Base-by-base conservation (phyloP, 2,888 invertebrate species). In the Ctenicera cuprea region DNA sequence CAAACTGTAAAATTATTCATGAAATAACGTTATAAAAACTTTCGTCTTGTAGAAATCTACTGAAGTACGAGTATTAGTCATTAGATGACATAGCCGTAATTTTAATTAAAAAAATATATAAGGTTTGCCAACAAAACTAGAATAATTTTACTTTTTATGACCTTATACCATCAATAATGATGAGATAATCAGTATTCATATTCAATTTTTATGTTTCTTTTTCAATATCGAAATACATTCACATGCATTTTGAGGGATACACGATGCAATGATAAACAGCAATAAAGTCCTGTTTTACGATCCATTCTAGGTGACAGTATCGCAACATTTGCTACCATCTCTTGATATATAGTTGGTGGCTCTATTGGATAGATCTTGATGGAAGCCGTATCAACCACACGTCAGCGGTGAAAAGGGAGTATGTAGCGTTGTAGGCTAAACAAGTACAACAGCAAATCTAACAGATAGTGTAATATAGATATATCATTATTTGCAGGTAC, bases 251-350 rank as follows among this genome's bases (percentile, higher is more conserved):
- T 14, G 3, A 4, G n/a, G 14, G n/a, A 43, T 3, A 43, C 3
- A 41, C n/a, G n/a, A 3, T 38, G n/a, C 16, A 38, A 38, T 62
- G 45, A 45, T 45, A 67, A 54, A 57, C 18, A 54, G 54, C 30
- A 41, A 26, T 45, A 67, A 67, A 67, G 30, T 57, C 26, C 16
- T 67, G 59, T 67, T 67, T 57, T 67, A 57, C 67, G 45, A 57
- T 11, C 59, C 43, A 57, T 57, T 67, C 30, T n/a, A 66, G 57
- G 54, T 57, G 54, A 65, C 64, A 65, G 64, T 48, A 37, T 50
- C 48, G 37, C 64, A 65, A 50, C 48, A 50, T 48, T 50, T 65
- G 20, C 52, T 20, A 65, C 16, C 48, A 38, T 52, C 37, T 52
- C 22, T 50, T 52, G 65, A 67, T 67, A 54, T 59, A 52, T 52